Conservation (phyloP, 2,888 invertebrate species). For the Aphodius sticticus region DNA sequence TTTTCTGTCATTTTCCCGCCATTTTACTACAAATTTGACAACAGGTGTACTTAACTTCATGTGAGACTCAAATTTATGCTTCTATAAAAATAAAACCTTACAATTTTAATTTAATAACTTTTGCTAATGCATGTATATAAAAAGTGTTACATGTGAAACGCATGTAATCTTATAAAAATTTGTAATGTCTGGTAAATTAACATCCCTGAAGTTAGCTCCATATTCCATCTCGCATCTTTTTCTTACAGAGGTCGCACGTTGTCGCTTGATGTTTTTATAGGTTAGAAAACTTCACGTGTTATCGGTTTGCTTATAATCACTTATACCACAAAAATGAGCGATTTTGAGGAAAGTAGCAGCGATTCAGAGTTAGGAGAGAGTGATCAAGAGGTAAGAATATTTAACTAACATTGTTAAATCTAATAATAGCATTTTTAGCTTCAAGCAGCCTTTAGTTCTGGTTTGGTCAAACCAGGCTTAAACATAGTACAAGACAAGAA, state of each 20-base stretch:
- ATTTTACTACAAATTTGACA: neutral
- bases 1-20: neutral
- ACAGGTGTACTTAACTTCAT: neutral
- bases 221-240: no score
- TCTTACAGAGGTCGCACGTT: neutral
- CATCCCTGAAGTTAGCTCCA: no score
- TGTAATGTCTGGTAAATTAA: no score
- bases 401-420: slow-evolving; percentile 25
- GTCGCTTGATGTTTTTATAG: neutral
- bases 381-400: slow-evolving; percentile 49
- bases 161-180: no score
- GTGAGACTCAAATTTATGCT: neutral
- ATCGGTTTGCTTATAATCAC: neutral
- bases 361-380: slow-evolving; percentile 53
- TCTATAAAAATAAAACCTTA: no score
- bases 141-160: no score
- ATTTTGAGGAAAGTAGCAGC: slow-evolving; percentile 40
- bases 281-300: neutral
- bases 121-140: no score
- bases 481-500: slow-evolving; percentile 73
- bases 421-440: slow-evolving; percentile 66
- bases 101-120: no score
- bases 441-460: slow-evolving; percentile 88
- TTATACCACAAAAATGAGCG: slow-evolving; percentile 26
- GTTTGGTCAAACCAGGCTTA: slow-evolving; percentile 85